These are phyloP conservation scores for Bos taurus DNA, from an alignment of 2,113 vertebrate species.

Conservation along the genomic window ARS-UCD2.0 NC_037352.1:20157501-20158000, in stretches of 20 bases:
- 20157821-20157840: not conserved
- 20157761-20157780: not conserved
- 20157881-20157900: not conserved
- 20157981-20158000: not conserved
- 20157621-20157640: not conserved
- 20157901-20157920: not conserved
- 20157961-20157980: not conserved
- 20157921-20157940: not conserved
- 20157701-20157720: not conserved
- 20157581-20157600: not conserved
- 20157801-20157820: not conserved
- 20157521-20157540: not conserved
- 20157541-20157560: no score
- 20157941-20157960: not conserved
- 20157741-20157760: not conserved
- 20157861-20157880: not conserved
- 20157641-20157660: fast-evolving
- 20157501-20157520: not conserved
- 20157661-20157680: not conserved
- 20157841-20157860: not conserved
- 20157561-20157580: not conserved
- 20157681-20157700: not conserved
- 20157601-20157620: not conserved
- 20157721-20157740: not conserved
- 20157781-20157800: not conserved